Evolutionary conservation across 2,113 vertebrate species (phyloP).

Genomic region (Gadus macrocephalus): DNA sequence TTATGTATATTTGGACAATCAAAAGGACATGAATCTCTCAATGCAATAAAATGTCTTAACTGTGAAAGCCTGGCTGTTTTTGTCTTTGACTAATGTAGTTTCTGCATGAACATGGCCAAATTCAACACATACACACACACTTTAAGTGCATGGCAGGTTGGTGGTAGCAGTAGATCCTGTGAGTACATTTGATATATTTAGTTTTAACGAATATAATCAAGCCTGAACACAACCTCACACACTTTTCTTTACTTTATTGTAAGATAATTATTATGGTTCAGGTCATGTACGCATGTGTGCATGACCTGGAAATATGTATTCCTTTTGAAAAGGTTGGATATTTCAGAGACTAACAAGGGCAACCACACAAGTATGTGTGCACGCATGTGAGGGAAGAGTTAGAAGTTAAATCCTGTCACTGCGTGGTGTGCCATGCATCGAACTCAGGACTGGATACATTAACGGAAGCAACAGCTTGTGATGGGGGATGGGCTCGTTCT

Average conservation of each 20-base stretch:
- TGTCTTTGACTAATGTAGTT: slow-evolving; percentile 52
- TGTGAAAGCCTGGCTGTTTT: slow-evolving; percentile 30
- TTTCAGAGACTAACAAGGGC: too few relatives aligned
- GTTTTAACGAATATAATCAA: background rate
- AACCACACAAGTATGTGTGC: background rate
- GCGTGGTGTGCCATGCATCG: slow-evolving; percentile 2
- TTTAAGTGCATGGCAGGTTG: too few relatives aligned
- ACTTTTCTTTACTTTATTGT: too few relatives aligned
- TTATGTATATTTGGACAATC: slow-evolving; percentile 60
- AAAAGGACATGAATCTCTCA: slow-evolving; percentile 32
- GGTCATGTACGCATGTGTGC: too few relatives aligned
- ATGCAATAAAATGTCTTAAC: slow-evolving; percentile 43
- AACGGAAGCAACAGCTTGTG: slow-evolving; percentile 46
- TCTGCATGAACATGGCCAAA: slow-evolving; percentile 51
- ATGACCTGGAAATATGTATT: too few relatives aligned
- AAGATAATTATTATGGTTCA: too few relatives aligned
- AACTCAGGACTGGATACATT: slow-evolving; percentile 7
- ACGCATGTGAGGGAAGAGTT: background rate
- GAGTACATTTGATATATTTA: slow-evolving; percentile 1
- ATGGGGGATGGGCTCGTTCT: slow-evolving; percentile 20
- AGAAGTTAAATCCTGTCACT: slow-evolving; percentile 28
- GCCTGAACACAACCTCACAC: too few relatives aligned
- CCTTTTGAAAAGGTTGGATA: too few relatives aligned
- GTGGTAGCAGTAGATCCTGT: background rate
- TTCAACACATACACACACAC: too few relatives aligned